Percentiles rank a stretch among this genome's conserved stretches.
phyloP scores from a whole-genome alignment of 2,113 vertebrate genomes.

The human region DNA sequence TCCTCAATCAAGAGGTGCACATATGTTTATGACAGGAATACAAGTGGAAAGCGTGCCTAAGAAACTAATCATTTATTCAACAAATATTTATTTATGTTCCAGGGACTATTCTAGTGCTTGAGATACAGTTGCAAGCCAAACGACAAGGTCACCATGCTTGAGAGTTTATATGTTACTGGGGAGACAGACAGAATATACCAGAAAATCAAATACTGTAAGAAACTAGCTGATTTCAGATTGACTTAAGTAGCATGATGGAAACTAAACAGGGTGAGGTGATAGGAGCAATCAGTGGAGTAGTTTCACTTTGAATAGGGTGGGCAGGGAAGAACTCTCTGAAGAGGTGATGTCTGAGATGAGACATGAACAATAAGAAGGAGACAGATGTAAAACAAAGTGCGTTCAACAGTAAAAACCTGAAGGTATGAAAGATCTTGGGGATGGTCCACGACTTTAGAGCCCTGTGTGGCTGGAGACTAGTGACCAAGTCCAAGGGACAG shows the following conservation, averaged over 20 bases:
- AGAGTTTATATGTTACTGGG: background rate
- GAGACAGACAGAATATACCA: background rate
- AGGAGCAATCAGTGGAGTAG: background rate
- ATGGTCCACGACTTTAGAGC: background rate
- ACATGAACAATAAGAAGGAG: background rate
- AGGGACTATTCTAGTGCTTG: background rate
- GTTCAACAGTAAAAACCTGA: background rate
- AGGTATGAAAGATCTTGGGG: background rate
- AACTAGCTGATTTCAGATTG: background rate
- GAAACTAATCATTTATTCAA: slow-evolving; percentile 15
- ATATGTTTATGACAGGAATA: background rate
- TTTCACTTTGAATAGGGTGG: background rate
- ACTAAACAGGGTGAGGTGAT: background rate
- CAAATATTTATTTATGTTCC: background rate
- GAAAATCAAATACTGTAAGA: slow-evolving; percentile 17
- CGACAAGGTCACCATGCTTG: background rate
- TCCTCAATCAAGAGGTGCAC: background rate
- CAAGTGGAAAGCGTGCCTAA: background rate
- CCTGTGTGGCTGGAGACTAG: background rate
- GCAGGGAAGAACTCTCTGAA: background rate
- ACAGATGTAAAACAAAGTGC: background rate
- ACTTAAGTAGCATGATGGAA: background rate
- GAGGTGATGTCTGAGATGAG: background rate
- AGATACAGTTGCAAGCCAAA: background rate
- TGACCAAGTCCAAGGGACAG: background rate